phyloP scores from a whole-genome alignment of 2,113 vertebrate genomes.

The Numenius arquata region DNA sequence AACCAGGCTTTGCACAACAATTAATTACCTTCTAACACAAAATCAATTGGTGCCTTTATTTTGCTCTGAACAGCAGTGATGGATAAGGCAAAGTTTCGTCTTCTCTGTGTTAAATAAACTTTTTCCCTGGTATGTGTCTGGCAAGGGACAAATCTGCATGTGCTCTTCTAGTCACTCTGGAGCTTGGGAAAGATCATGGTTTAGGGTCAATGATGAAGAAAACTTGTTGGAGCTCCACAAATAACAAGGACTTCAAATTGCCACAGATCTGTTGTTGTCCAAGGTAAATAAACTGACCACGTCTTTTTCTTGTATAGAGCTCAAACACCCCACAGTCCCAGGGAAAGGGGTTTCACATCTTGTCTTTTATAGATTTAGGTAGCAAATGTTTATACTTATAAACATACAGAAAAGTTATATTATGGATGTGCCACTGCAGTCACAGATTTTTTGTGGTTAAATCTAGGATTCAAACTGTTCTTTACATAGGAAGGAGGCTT shows the following conservation, averaged over 20 bases:
- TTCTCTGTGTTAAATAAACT: background rate
- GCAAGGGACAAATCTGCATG: background rate
- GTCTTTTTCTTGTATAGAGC: background rate
- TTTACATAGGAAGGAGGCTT: background rate
- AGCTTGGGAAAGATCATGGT: background rate
- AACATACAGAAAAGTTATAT: background rate
- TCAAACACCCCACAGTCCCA: background rate
- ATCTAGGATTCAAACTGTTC: background rate
- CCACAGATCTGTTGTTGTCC: background rate
- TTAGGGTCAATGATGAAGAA: background rate
- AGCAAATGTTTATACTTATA: background rate
- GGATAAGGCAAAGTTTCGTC: slow-evolving; percentile 5
- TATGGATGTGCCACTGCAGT: background rate
- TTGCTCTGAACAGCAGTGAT: background rate
- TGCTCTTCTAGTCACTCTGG: background rate
- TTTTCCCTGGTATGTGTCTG: background rate
- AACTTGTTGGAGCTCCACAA: background rate
- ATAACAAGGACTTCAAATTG: background rate
- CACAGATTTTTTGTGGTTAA: background rate
- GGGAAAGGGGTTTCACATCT: background rate
- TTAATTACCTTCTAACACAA: slow-evolving; percentile 56
- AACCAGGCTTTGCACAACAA: background rate
- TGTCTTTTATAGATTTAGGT: background rate
- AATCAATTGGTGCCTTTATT: slow-evolving; percentile 33
- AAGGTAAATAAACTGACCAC: background rate